Evolutionary conservation across 1,140 invertebrate genomes (phyloP), one percentile per base, ranked within the genome.

Genomic region (Heliconius himera): DNA sequence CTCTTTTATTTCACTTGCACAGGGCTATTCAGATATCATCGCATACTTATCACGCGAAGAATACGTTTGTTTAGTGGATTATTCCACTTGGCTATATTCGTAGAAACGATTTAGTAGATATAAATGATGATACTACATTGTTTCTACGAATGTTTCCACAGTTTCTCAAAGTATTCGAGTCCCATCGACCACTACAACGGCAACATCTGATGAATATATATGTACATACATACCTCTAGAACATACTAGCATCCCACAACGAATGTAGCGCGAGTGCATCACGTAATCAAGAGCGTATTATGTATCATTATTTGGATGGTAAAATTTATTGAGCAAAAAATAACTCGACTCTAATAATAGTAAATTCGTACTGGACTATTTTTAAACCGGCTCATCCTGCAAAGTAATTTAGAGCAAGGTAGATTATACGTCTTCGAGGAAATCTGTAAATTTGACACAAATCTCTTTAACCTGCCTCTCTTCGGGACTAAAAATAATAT

Each of bases 241-340:
- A 56, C 20, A 3, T 56, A 66, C 4, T 26, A 66, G 60, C 13
- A 13, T 22, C 54, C n/a, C n/a, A 56, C 33, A 36, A 6, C 33
- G 6, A 36, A 36, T 36, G 33, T 29, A 22, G 56, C 56, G 16
- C 22, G 22, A 26, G 22, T 26, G 22, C 60, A 66, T 29, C 60
- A 66, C 60, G 13, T 16, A 66, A 89, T 91, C 83, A 88, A 87
- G 75, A 87, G 86, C 87, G 87, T 87, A 93, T 94, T 93, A 93
- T 90, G 89, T 90, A 87, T 91, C 90, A 94, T 93, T 94, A 93
- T 89, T 85, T 87, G 85, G 93, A 94, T 92, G 87, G 88, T 87
- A 90, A 87, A 91, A 91, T 91, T 91, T 90, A 84, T 88, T 87
- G 84, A 56, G 73, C 77, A 80, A 81, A 89, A 87, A 88, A 33